A percentile compares a stretch with the other conserved stretches of the same genome.
phyloP scores from a whole-genome alignment of 2,888 invertebrate genomes.

The Orthosia gracilis region DNA sequence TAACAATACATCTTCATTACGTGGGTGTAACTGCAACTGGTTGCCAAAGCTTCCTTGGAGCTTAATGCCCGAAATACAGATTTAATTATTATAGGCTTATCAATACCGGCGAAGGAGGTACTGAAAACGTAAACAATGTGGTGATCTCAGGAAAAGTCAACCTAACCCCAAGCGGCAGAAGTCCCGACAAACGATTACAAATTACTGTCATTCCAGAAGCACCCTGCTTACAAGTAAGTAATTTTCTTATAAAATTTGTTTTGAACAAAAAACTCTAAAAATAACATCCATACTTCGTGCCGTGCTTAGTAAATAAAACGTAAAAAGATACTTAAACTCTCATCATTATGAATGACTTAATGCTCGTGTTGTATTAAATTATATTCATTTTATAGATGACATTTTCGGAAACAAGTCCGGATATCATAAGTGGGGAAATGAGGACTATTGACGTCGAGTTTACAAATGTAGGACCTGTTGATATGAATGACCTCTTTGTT shows the following conservation, averaged over 20 bases:
- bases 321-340: not conserved
- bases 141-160: conserved; percentile 92
- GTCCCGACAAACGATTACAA: conserved; percentile 93
- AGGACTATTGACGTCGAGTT: conserved; percentile 93
- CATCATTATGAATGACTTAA: not conserved
- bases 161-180: conserved; percentile 88
- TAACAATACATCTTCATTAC: not conserved
- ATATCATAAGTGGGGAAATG: conserved; percentile 94
- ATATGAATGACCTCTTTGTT: conserved; percentile 92
- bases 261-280: not conserved
- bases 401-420: conserved; percentile 93
- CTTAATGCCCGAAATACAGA: not conserved
- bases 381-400: conserved; percentile 89
- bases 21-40: not conserved
- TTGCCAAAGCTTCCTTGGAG: not conserved
- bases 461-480: conserved; percentile 93
- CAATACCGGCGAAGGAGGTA: conserved; percentile 82
- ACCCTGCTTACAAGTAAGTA: conserved; percentile 94
- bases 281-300: not conserved
- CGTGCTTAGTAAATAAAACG: not conserved
- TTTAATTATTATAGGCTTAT: conserved; percentile 74
- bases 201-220: conserved; percentile 95
- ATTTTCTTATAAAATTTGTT: not conserved
- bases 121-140: conserved; percentile 81
- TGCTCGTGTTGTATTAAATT: not conserved